Base-by-base conservation (phyloP, 1,140 invertebrate genomes). In the Drosophila kurseongensis region DNA sequence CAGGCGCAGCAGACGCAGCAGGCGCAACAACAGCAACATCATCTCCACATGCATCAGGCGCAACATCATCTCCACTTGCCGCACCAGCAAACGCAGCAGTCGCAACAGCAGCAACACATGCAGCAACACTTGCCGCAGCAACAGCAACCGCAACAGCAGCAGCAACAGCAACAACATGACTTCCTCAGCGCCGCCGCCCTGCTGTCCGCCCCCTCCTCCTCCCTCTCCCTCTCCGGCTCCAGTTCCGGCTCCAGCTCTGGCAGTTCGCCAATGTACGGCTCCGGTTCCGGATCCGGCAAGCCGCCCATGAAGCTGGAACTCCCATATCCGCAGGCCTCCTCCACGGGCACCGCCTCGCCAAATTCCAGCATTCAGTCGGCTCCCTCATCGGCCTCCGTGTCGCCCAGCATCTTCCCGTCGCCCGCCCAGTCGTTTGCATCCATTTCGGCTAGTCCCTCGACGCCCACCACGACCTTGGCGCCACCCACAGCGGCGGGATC, bases 311-410 rank as follows among this genome's bases (percentile, higher is more conserved):
- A 91, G 65, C 59, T 91, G 86, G 90, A 91, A 73, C 84, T 91
- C 67, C 86, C 88, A 67, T 92, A 92, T 83, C 91, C 91, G 65
- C 91, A 92, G 66, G 75, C 91, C 54, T 92, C 91, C 38, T 92
- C 91, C 27, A 92, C 91, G 9, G 91, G 91, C 42, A 91, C 89
- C n/a, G 89, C 78, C 14, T 92, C 91, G 41, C 83, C 91, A 14
- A 91, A 91, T 36, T 92, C 91, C 13, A 92, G 89, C 63, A 76
- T 89, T 55, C 90, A 89, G 14, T 91, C 90, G 66, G 86, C 86
- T 0, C 80, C 85, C 16, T 91, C 90, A 7, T 92, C 91, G 16
- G 86, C 91, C 29, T 91, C 90, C 16, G 85, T 91, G 5, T 92
- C 91, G 27, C 91, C 91, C 36, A 90, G 82, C 56, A 88, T 91